Conservation (phyloP, 2,888 invertebrate genomes). For the Petrolisthes manimaculis region DNA sequence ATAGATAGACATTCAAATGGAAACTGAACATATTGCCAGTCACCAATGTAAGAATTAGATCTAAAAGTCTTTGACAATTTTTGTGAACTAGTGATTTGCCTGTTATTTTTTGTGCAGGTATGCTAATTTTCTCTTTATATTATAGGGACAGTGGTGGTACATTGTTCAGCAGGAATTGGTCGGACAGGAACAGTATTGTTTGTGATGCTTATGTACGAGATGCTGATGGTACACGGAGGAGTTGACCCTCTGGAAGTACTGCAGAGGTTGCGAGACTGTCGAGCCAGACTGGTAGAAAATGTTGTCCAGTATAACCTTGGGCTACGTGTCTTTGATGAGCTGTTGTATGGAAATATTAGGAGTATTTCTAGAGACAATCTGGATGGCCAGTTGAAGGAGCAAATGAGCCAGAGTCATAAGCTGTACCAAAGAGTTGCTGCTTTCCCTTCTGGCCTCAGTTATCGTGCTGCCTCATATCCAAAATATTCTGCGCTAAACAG, state of each 20-base stretch:
- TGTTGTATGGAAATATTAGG: conserved; percentile 44
- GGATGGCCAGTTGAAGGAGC: neutral
- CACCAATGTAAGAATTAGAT: no score
- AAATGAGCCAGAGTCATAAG: neutral
- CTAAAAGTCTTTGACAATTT: no score
- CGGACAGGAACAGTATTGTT: conserved; percentile 59
- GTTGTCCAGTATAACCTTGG: conserved; percentile 42
- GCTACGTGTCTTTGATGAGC: conserved; percentile 54
- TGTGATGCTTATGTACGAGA: conserved; percentile 49
- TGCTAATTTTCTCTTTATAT: neutral
- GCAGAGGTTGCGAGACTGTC: conserved; percentile 29
- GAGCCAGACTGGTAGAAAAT: conserved; percentile 59
- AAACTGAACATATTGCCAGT: no score
- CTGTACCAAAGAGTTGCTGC: neutral
- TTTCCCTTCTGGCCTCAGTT: conserved; percentile 38
- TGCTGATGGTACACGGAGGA: neutral
- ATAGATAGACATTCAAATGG: neutral
- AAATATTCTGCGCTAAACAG: conserved; percentile 33
- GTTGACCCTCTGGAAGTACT: conserved; percentile 41
- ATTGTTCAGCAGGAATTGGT: conserved; percentile 62
- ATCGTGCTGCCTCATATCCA: neutral
- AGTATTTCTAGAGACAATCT: conserved; percentile 1
- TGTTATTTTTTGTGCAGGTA: no score
- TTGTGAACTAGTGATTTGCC: no score
- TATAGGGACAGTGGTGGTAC: conserved; percentile 52